phyloP scores from a whole-genome alignment of 1,140 invertebrate species.

The Melitaea cinxia region DNA sequence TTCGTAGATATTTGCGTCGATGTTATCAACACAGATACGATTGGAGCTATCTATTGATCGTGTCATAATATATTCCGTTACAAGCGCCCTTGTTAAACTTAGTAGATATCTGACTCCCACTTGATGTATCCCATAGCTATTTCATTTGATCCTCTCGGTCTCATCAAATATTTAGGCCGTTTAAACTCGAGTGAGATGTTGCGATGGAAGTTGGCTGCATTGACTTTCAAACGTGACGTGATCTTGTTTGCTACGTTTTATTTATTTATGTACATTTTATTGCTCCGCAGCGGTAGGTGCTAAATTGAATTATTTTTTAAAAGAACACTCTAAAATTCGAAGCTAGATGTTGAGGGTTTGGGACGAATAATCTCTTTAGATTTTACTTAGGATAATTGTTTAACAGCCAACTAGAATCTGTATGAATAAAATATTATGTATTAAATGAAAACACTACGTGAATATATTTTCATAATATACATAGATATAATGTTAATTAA shows the following conservation, averaged over 20 bases:
- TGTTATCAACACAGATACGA: constrained; percentile 35
- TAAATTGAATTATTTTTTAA: constrained; percentile 34
- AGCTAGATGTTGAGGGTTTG: constrained; percentile 16
- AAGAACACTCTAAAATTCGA: constrained; percentile 29
- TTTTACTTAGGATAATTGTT: constrained; percentile 13
- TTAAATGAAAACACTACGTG: neutral
- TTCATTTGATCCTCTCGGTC: constrained; percentile 77
- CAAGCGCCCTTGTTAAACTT: constrained; percentile 73
- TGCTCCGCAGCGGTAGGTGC: constrained; percentile 10
- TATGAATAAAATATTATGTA: constrained; percentile 2
- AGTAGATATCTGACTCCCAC: constrained; percentile 61
- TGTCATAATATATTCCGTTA: constrained; percentile 71
- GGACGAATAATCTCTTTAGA: constrained; percentile 24
- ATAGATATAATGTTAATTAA: no score
- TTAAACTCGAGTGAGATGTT: constrained; percentile 71
- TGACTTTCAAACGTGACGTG: constrained; percentile 58
- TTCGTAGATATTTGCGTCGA: constrained; percentile 23
- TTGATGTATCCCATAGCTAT: constrained; percentile 70
- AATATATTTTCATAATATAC: no score
- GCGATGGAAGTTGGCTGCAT: constrained; percentile 52
- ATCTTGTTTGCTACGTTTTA: constrained; percentile 44
- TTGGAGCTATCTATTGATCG: constrained; percentile 67
- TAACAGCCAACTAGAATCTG: neutral
- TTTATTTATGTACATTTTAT: constrained; percentile 49
- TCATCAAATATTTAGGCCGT: constrained; percentile 79